A percentile compares a stretch with the other conserved stretches of the same genome.
phyloP scores from a whole-genome alignment of 2,113 vertebrate genomes.

The Pelmatolapia mariae region DNA sequence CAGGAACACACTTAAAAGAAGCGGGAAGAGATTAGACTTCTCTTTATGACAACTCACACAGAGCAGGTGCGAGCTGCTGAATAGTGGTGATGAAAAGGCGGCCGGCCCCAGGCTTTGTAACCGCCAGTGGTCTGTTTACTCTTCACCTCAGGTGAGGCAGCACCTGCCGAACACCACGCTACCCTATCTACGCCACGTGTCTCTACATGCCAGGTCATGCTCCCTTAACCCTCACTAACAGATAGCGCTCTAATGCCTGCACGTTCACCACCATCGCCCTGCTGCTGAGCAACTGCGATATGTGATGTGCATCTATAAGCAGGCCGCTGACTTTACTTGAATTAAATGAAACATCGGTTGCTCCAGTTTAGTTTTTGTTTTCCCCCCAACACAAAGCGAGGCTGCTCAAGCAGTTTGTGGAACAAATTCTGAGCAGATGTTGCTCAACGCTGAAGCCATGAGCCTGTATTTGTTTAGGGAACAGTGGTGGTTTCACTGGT shows the following conservation, averaged over 20 bases:
- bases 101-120: conserved; percentile 1
- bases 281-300: background rate
- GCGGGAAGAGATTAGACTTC: conserved; percentile 36
- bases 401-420: conserved; percentile 58
- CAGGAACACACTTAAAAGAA: conserved; percentile 1
- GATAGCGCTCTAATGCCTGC: background rate
- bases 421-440: conserved; percentile 75
- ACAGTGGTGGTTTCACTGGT: conserved; percentile 25
- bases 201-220: conserved; percentile 38
- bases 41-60: conserved; percentile 44
- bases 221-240: background rate
- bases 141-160: conserved; percentile 66
- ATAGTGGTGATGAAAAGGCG: conserved; percentile 46
- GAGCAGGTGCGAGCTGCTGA: conserved; percentile 69
- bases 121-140: conserved; percentile 56
- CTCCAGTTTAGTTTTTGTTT: background rate
- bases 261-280: background rate
- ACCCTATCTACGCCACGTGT: conserved; percentile 65
- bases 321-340: background rate
- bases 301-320: background rate
- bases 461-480: conserved; percentile 60
- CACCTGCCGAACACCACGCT: conserved; percentile 64
- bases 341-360: background rate
- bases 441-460: background rate
- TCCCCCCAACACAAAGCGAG: background rate